Base-by-base conservation (phyloP, 1,140 invertebrate species). In the Ceratosolen solmsi region DNA sequence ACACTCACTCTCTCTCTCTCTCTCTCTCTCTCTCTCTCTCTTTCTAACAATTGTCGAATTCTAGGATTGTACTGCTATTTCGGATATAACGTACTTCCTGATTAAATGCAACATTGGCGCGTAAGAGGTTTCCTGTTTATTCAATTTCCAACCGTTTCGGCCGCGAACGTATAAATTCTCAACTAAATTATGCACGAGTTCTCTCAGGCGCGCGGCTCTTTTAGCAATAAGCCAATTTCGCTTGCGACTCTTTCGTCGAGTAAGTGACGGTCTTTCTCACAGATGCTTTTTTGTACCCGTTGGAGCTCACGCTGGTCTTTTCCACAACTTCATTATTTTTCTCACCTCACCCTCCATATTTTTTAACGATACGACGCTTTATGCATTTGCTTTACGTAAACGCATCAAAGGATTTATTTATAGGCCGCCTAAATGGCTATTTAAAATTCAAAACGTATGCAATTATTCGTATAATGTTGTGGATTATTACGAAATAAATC, bases 61-160 rank as follows among this genome's bases (percentile, higher is more conserved):
- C 60, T 54, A 49, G 27, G 4, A 3, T 49, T 22, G 25, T 25
- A 33, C 36, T 60, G 70, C 70, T 73, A 73, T 73, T 80, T 71
- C 68, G 56, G 13, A 46, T 73, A 75, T 68, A 81, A 81, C 60
- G n/a, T 63, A 70, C 22, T 82, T 71, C 63, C 63, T 76, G 73
- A 70, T 76, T 80, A 80, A 80, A 80, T 74, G 79, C 79, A 80
- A 65, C 79, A 65, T 80, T 36, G 73, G 58, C 46, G 36, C 71
- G 80, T 46, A 82, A 82, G 71, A 60, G 63, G 22, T 82, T 82
- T 58, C 58, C 73, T 49, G 71, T 68, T 80, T 80, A 81, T 82
- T 76, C 73, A 25, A 46, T 68, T 75, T 36, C 38, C 30, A 80
- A 30, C 9, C 30, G 46, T 33, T 56, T 54, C 30, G 20, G 41